Evolutionary conservation across 1,140 invertebrate genomes (phyloP), one percentile per base, ranked within the genome.

Genomic region (Papilio xuthus): DNA sequence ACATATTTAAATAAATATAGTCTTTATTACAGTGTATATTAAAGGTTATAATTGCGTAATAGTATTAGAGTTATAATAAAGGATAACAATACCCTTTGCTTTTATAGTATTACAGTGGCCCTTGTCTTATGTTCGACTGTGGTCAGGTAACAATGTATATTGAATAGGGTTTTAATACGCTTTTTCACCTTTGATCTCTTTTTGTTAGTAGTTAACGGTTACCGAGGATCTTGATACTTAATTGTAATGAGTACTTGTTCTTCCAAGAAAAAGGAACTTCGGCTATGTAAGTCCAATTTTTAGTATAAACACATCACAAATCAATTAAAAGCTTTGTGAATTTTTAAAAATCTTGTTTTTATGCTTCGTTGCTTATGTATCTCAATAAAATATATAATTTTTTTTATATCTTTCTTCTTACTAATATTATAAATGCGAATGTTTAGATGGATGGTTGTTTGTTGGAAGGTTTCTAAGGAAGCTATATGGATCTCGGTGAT

Each of bases 61-160:
- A 71, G 73, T 81, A 26, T 69, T 70, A 79, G 4, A 73, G 78
- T 83, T 84, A 85, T 81, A 80, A 80, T 83, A 89, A 28, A 32
- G 32, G 26, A 67, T 67, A 67, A 67, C 60, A 81, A 82, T 82
- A 90, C 91, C 91, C 89, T 91, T 91, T 91, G 88, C 89, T 92
- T 89, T 92, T 91, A 88, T 91, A 88, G 86, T 85, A 91, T 90
- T 88, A 73, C n/a, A 90, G 78, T 83, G 80, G 86, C 85, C 89
- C 90, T 93, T 93, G 91, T 93, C 88, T 92, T 93, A 85, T 86
- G 84, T 73, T 10, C 85, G 87, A 89, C 89, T 86, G 83, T 88
- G 90, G 89, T 92, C 85, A 92, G 90, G 91, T 90, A 91, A 88
- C 85, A 88, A 86, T 84, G 80, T 83, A 78, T 71, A 77, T 79